Base-by-base conservation (phyloP, 2,113 vertebrate species). In the Podilymbus podiceps region DNA sequence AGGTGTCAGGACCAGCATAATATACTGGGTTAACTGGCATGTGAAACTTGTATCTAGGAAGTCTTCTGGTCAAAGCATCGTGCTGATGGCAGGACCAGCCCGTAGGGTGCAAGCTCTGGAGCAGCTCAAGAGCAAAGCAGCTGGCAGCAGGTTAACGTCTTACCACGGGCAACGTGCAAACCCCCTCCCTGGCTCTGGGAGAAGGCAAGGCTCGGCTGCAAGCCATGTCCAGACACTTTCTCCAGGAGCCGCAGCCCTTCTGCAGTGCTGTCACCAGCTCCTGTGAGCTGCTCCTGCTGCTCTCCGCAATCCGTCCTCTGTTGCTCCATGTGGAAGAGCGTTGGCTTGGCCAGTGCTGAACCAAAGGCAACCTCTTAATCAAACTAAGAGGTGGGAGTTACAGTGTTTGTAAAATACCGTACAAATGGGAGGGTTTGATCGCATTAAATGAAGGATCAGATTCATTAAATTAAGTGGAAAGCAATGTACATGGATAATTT, bases 391-490 rank as follows among this genome's bases (percentile, higher is more conserved):
- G 83, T 91, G 89, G 86, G 88, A 95, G 84, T 74, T 73, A 73
- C 2, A 82, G 66, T 96, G 94, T 96, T 96, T 87, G 90, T 73
- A 94, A 96, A 97, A 92, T 87, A 38, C 73, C 20, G 11, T 84
- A 73, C 92, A 96, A 95, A 93, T 73, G 89, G 86, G 92, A 97
- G 95, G 90, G 86, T 74, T 96, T 95, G 92, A 97, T 93, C 15
- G 6, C 71, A 25, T 85, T 97, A 95, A 97, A 95, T 96, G 92
- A 96, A 95, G 86, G 96, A 93, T 93, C 89, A 62, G 95, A 92
- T 95, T 96, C 94, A 97, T 97, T 97, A 96, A 97, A 96, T 97
- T 95, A 97, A 96, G 96, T 97, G 92, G 94, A 95, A 95, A 88
- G 95, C 94, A 78, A 75, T 76, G 89, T 93, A 96, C 95, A 91